phyloP scores from a whole-genome alignment of 2,888 invertebrate genomes.

The Rotaria socialis region DNA sequence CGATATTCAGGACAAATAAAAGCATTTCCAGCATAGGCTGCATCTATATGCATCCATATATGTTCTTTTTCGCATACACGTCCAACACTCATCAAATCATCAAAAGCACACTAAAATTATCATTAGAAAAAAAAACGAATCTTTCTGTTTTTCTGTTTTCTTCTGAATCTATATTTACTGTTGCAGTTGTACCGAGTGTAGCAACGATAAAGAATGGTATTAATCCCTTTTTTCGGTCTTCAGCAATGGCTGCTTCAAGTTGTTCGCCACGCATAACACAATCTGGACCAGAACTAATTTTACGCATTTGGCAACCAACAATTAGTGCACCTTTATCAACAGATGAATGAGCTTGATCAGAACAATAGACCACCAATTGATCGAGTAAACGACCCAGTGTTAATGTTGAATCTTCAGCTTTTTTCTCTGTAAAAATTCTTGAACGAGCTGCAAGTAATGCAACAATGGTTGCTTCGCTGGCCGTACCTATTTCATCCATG shows the following conservation, averaged over 20 bases:
- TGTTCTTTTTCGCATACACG: slow-evolving; percentile 68
- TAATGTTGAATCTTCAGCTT: slow-evolving; percentile 62
- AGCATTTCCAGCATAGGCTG: slow-evolving; percentile 90
- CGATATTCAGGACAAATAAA: slow-evolving; percentile 93
- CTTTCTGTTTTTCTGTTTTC: neutral
- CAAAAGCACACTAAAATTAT: slow-evolving; percentile 73
- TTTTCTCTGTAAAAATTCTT: slow-evolving; percentile 65
- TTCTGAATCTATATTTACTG: slow-evolving; percentile 55
- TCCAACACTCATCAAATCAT: slow-evolving; percentile 71
- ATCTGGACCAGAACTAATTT: slow-evolving; percentile 69
- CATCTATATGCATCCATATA: slow-evolving; percentile 92
- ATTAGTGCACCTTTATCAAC: slow-evolving; percentile 49
- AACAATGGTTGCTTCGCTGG: slow-evolving; percentile 80
- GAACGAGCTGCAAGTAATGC: slow-evolving; percentile 75
- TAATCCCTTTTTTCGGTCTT: slow-evolving; percentile 54
- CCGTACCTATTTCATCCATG: slow-evolving; percentile 66
- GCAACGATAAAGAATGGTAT: slow-evolving; percentile 61
- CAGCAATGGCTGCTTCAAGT: slow-evolving; percentile 60
- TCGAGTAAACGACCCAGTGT: slow-evolving; percentile 66
- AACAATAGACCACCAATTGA: slow-evolving; percentile 73
- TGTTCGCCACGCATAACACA: slow-evolving; percentile 67
- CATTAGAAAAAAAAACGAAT: neutral
- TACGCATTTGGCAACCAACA: slow-evolving; percentile 72
- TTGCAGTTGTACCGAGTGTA: slow-evolving; percentile 92
- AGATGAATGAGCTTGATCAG: slow-evolving; percentile 59